Conservation (phyloP, 1,140 invertebrate species). For the Halesus radiatus region DNA sequence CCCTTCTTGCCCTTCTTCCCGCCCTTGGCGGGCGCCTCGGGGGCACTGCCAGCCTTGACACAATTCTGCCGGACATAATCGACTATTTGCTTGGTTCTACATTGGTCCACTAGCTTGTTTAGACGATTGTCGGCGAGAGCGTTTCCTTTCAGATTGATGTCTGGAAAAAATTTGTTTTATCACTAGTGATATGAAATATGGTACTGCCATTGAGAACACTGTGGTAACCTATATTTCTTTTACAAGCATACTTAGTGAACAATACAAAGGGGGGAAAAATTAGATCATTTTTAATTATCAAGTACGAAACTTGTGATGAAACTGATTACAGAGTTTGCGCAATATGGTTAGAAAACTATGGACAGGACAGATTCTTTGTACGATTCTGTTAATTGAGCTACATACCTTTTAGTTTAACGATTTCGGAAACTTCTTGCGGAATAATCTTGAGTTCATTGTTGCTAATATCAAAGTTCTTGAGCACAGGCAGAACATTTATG, state of each 20-base stretch:
- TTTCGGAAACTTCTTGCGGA: conserved; percentile 76
- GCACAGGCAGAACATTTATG: conserved; percentile 71
- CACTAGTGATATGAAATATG: no score
- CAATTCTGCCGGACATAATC: conserved; percentile 80
- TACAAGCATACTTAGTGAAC: no score
- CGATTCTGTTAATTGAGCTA: neutral
- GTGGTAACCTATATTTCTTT: no score
- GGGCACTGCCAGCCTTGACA: conserved; percentile 63
- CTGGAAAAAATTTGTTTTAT: conserved; percentile 59
- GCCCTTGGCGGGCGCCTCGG: conserved; percentile 54
- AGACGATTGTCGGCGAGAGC: conserved; percentile 80
- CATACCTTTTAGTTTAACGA: conserved; percentile 79
- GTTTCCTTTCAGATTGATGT: conserved; percentile 80
- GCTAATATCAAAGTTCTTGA: conserved; percentile 81
- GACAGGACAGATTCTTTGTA: neutral
- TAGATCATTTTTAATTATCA: no score
- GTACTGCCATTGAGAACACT: no score
- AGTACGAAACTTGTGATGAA: no score
- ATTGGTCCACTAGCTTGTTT: conserved; percentile 80
- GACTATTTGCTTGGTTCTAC: conserved; percentile 76
- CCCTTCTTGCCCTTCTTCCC: conserved; percentile 67
- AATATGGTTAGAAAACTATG: no score
- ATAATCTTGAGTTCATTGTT: conserved; percentile 76
- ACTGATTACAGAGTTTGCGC: no score
- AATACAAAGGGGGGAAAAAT: no score